These are phyloP conservation scores for Leptogaster cylindrica DNA, from an alignment of 2,888 invertebrate genomes.

Conservation along the genomic window DNA sequence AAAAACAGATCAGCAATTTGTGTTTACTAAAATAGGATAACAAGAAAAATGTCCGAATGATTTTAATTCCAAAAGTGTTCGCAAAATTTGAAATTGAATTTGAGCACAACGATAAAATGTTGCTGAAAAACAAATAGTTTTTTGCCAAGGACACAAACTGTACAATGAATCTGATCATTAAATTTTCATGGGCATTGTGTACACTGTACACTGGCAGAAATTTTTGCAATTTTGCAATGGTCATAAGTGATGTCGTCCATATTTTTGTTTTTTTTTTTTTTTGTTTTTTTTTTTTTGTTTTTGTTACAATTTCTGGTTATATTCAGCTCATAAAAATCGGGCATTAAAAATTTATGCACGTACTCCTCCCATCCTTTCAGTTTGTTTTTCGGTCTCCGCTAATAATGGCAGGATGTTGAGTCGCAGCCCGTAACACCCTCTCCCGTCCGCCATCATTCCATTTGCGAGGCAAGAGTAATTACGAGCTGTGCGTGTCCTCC, in stretches of 20 bases:
- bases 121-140: too few species aligned
- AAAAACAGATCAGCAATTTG: too few species aligned
- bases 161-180: slow-evolving; percentile 28
- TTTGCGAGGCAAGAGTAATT: slow-evolving; percentile 27
- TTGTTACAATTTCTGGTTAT: slow-evolving; percentile 35
- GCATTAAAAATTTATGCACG: slow-evolving; percentile 38
- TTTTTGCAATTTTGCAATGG: slow-evolving; percentile 8
- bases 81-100: too few species aligned
- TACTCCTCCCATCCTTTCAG: slow-evolving; percentile 24
- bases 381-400: slow-evolving; percentile 26
- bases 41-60: too few species aligned
- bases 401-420: slow-evolving; percentile 20
- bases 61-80: too few species aligned
- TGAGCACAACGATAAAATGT: too few species aligned
- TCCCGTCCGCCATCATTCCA: neutral
- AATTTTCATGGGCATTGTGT: slow-evolving; percentile 24
- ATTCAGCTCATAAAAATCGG: slow-evolving; percentile 27
- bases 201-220: too few species aligned
- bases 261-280: slow-evolving; percentile 13
- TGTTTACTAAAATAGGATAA: too few species aligned
- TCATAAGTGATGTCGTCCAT: slow-evolving; percentile 26
- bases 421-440: neutral
- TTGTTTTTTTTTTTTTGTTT: slow-evolving; percentile 2
- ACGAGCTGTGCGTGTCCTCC: slow-evolving; percentile 36
- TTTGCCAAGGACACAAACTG: neutral